A percentile compares a stretch with the other conserved stretches of the same genome.
Conservation (phyloP, 2,113 vertebrate genomes). For the Tupaia tana region DNA sequence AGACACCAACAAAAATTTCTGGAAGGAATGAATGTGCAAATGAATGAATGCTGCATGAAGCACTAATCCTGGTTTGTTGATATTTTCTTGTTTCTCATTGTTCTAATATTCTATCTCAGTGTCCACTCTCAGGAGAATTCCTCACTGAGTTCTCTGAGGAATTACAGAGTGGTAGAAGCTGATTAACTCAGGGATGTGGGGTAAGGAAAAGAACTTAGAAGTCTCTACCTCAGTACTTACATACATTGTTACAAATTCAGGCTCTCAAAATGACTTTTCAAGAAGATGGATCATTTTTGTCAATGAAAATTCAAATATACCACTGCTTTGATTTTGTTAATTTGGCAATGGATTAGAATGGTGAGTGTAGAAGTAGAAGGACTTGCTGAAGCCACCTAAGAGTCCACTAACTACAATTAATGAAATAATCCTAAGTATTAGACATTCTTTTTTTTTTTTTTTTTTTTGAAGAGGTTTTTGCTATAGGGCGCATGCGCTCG, state of each 20-base stretch:
- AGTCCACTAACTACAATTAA: background rate
- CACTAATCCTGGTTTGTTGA: background rate
- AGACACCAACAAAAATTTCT: background rate
- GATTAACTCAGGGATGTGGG: background rate
- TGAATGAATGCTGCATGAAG: background rate
- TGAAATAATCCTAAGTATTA: background rate
- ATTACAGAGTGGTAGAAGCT: background rate
- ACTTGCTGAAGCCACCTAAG: background rate
- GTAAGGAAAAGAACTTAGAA: background rate
- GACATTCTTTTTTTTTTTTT: background rate
- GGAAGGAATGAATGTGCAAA: background rate
- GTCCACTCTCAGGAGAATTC: background rate
- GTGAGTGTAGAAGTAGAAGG: background rate
- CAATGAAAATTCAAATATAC: background rate
- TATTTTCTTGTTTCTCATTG: background rate
- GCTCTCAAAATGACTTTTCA: background rate
- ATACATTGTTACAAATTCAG: background rate
- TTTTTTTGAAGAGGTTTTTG: too few relatives aligned
- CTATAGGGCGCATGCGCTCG: too few relatives aligned
- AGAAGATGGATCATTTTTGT: background rate
- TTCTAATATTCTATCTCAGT: background rate
- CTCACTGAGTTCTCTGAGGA: slow-evolving; percentile 3
- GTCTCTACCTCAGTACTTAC: background rate
- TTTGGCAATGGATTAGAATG: background rate
- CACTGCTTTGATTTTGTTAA: background rate